These are phyloP conservation scores for Platyrinchus mystaceus DNA, from an alignment of 2,797 vertebrate genomes.

Conservation along the genomic window DNA sequence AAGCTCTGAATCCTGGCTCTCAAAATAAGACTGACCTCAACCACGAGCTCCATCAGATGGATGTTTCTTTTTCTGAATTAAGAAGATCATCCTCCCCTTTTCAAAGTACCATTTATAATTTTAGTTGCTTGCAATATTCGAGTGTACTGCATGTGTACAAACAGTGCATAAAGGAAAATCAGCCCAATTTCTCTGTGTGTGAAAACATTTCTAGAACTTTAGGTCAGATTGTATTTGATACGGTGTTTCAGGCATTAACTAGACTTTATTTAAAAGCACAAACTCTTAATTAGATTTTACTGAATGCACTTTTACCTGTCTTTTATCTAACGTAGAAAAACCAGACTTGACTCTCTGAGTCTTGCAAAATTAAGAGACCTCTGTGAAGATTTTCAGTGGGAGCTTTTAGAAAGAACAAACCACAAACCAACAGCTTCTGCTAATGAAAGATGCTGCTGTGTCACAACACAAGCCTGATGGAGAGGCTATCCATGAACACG, in stretches of 20 bases:
- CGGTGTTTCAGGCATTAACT: rapidly evolving
- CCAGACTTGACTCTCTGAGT: neutral
- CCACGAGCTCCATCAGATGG: neutral
- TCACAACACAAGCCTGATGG: neutral
- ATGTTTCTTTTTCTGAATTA: neutral
- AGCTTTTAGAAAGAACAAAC: neutral
- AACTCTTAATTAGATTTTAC: neutral
- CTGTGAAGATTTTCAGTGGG: neutral
- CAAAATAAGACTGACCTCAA: neutral
- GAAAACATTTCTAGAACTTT: neutral
- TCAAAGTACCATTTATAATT: neutral
- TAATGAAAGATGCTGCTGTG: neutral
- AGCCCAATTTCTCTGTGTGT: neutral
- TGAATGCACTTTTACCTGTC: neutral
- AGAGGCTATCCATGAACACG: neutral
- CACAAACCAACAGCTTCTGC: neutral
- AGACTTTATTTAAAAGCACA: neutral
- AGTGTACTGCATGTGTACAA: neutral
- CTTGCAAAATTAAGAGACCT: neutral
- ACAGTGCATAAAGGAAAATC: neutral
- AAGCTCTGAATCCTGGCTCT: neutral
- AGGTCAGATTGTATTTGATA: neutral
- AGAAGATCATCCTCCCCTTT: neutral
- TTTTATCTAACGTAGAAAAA: neutral
- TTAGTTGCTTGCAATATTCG: neutral